Conservation (phyloP, 2,797 vertebrate genomes). For the Pelobates cultripes region DNA sequence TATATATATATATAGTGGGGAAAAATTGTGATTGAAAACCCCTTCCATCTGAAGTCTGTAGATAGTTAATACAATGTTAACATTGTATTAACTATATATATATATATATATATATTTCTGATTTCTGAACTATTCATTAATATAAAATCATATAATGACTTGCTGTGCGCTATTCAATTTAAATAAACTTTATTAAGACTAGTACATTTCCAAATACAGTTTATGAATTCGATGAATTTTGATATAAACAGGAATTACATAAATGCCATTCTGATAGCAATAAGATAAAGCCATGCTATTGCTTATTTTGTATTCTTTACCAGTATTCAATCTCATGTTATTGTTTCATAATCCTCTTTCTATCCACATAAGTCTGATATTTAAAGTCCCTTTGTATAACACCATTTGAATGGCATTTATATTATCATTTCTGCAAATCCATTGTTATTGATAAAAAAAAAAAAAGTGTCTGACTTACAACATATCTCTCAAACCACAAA, state of each 20-base stretch:
- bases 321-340: slow-evolving; percentile 2
- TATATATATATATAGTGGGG: too few species aligned
- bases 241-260: background rate
- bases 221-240: background rate
- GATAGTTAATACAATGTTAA: too few species aligned
- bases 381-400: slow-evolving; percentile 11
- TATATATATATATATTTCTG: too few species aligned
- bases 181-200: background rate
- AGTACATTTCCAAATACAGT: background rate
- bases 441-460: slow-evolving; percentile 30
- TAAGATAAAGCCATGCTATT: background rate
- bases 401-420: slow-evolving; percentile 26
- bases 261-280: background rate
- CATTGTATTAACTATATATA: too few species aligned
- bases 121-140: too few species aligned
- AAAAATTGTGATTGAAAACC: too few species aligned
- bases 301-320: background rate
- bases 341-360: slow-evolving; percentile 5
- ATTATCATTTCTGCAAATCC: slow-evolving; percentile 10
- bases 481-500: slow-evolving; percentile 18
- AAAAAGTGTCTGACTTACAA: background rate
- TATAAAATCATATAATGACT: background rate
- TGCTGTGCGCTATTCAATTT: background rate
- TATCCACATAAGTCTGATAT: slow-evolving; percentile 2
- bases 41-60: too few species aligned